Conservation (phyloP, 2,888 invertebrate species). For the Terebella lapidaria region DNA sequence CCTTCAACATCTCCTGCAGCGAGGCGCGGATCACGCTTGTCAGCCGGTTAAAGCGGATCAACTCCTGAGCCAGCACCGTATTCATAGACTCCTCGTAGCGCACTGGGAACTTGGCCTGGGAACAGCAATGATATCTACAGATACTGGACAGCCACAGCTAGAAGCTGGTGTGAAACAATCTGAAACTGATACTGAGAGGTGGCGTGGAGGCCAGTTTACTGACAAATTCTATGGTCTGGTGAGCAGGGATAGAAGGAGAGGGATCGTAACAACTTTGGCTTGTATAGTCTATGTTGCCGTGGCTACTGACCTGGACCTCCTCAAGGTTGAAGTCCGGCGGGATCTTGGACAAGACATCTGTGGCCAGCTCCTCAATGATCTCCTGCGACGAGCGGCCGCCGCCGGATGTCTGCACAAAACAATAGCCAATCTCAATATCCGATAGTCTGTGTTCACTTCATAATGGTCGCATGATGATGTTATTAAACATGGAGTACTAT, state of each 20-base stretch:
- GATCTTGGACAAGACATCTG: constrained; percentile 48
- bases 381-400: constrained; percentile 49
- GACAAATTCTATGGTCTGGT: no score
- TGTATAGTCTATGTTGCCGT: no score
- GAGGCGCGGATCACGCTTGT: constrained; percentile 43
- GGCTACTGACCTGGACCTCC: constrained; percentile 45
- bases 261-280: no score
- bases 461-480: no score
- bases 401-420: neutral
- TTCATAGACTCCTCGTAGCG: constrained; percentile 53
- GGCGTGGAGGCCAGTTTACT: no score
- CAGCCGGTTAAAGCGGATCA: constrained; percentile 50
- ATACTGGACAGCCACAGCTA: no score
- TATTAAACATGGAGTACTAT: no score
- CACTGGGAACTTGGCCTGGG: constrained; percentile 46
- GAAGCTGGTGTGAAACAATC: no score
- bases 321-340: constrained; percentile 50
- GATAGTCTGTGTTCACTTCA: no score
- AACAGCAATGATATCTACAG: no score
- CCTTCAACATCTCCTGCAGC: constrained; percentile 48
- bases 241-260: no score
- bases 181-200: no score
- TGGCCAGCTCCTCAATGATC: constrained; percentile 48
- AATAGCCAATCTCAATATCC: neutral
- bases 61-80: constrained; percentile 50